phyloP scores from a whole-genome alignment of 1,140 invertebrate genomes.

The Brachionus plicatilis region DNA sequence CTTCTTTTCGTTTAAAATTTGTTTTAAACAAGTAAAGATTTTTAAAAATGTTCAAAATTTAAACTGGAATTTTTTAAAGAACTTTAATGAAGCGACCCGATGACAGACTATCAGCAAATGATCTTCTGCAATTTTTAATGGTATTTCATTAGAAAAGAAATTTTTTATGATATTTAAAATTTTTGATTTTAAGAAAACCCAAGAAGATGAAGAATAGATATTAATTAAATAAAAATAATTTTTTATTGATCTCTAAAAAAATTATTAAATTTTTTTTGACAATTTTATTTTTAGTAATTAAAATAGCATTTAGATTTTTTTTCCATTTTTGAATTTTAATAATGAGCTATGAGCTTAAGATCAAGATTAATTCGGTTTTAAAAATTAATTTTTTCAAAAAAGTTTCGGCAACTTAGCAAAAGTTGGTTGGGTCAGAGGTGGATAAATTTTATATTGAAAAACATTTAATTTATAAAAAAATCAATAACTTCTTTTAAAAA shows the following conservation, averaged over 20 bases:
- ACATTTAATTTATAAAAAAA: too few relatives aligned
- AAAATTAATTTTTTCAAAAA: too few relatives aligned
- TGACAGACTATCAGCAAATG: neutral
- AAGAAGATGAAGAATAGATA: neutral
- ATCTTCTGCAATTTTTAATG: neutral
- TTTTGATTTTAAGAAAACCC: neutral
- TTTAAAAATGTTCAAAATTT: neutral
- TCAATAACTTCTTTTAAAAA: too few relatives aligned
- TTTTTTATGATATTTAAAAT: neutral
- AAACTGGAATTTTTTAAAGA: neutral
- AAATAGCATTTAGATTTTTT: too few relatives aligned
- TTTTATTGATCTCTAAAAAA: neutral
- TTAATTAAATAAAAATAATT: neutral
- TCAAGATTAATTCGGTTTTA: too few relatives aligned
- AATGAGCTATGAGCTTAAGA: too few relatives aligned
- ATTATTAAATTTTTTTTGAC: too few relatives aligned
- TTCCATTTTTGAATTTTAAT: too few relatives aligned
- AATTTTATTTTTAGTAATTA: too few relatives aligned
- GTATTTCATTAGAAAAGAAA: neutral
- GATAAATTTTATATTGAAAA: too few relatives aligned
- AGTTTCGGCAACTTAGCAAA: too few relatives aligned
- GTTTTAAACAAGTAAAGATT: neutral
- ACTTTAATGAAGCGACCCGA: neutral
- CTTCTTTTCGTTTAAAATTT: conserved; percentile 10
- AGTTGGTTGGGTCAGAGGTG: too few relatives aligned